A percentile compares a stretch with the other conserved stretches of the same genome.
Conservation (phyloP, 2,113 vertebrate species). For the Epinephelus cyanopodus region DNA sequence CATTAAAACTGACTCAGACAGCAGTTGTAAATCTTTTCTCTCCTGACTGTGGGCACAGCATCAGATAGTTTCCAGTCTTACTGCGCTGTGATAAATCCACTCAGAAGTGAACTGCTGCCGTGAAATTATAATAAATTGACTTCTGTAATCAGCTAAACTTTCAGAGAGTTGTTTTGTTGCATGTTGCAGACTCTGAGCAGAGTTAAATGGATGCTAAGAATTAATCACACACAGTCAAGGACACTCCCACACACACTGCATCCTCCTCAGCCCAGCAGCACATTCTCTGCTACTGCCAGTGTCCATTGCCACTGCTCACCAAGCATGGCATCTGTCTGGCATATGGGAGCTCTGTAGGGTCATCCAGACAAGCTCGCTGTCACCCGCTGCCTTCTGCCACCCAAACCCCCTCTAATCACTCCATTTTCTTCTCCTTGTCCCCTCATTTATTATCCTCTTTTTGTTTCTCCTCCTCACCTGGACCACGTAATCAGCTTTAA, state of each 20-base stretch:
- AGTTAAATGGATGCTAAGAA: constrained; percentile 11
- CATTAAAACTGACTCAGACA: not conserved
- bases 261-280: constrained; percentile 21
- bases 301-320: constrained; percentile 59
- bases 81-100: not conserved
- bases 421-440: not conserved
- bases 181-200: not conserved
- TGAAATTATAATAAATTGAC: constrained; percentile 8
- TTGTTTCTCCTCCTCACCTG: not conserved
- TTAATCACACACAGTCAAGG: constrained; percentile 9
- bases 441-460: not conserved
- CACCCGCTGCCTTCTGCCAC: constrained; percentile 62
- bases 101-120: not conserved
- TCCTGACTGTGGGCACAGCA: not conserved
- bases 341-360: constrained; percentile 78
- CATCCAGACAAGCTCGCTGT: constrained; percentile 65
- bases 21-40: not conserved
- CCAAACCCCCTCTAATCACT: constrained; percentile 27
- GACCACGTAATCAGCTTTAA: constrained; percentile 2
- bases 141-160: constrained; percentile 22
- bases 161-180: constrained; percentile 5
- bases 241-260: constrained; percentile 1
- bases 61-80: not conserved
- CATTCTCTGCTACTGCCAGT: constrained; percentile 43
- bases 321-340: constrained; percentile 74